Base-by-base conservation (phyloP, 2,797 vertebrate genomes). In the Myotis planiceps region DNA sequence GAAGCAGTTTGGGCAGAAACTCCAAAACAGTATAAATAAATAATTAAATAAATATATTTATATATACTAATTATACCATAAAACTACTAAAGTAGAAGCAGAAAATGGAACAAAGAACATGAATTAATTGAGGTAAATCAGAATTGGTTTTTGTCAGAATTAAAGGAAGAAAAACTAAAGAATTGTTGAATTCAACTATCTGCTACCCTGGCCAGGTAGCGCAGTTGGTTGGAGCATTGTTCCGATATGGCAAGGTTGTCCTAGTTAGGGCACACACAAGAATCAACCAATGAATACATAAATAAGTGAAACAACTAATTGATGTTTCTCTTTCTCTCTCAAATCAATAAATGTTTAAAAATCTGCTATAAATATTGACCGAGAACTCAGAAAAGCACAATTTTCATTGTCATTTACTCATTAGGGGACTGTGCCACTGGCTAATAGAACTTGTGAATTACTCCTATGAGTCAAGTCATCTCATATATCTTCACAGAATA, bases 101-200 rank as follows among this genome's bases (percentile, higher is more conserved):
- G 79, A 89, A 92, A 96, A 58, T 86, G 45, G 32, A 69, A 94
- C 63, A 90, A 85, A 91, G 58, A 93, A 39, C 25, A 75, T 76
- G 45, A 93, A 88, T n/a, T 90, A 93, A 88, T n/a, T 90, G 76
- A 83, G 39, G 39, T 23, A 68, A 78, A 79, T 27, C 25, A 39
- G n/a, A 95, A 80, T 51, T 90, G 39, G 19, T 76, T 32, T 68
- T 86, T 71, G 60, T 93, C 72, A 69, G 37, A n/a, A 58, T 78
- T 65, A 90, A 83, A 32, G 58, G 6, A 82, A 84, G 80, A 84
- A 93, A 96, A 86, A 45, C 29, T 45, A 58, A 65, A 97, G 49
- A 3, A 45, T 45, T 45, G 45, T 45, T 45, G 51, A 51, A 51
- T 51, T 51, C 51, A 51, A 55, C 9, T 55, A 9, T 55, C 53